Percentiles rank a stretch among this genome's conserved stretches.
Evolutionary conservation across 2,888 invertebrate species (phyloP).

Genomic region (Plebejus melissa): DNA sequence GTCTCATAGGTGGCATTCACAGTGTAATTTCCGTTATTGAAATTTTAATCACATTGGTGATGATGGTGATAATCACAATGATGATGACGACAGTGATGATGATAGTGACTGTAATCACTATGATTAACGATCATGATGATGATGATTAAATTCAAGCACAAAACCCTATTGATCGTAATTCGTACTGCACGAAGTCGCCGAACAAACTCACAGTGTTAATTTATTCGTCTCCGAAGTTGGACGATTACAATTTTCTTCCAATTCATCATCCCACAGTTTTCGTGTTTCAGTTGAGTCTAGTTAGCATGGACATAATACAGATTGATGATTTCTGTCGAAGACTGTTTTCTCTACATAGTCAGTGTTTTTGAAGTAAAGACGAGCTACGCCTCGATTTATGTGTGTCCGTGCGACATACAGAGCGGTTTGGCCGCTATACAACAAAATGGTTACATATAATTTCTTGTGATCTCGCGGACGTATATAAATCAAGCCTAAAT

Average conservation of each 20-base stretch:
- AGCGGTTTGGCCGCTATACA: too few species aligned
- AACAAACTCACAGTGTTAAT: conserved; percentile 29
- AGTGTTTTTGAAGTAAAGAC: too few species aligned
- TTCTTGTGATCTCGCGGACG: too few species aligned
- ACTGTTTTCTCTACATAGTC: neutral
- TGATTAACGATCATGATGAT: neutral
- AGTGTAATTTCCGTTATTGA: too few species aligned
- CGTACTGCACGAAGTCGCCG: neutral
- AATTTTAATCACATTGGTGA: neutral
- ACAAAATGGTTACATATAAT: too few species aligned
- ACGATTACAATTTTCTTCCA: conserved; percentile 20
- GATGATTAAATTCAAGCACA: neutral
- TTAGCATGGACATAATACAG: neutral
- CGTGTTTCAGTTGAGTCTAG: neutral
- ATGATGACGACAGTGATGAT: neutral
- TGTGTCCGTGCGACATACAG: too few species aligned
- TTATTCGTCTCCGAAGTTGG: neutral
- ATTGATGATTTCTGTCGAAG: neutral
- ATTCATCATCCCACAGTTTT: conserved; percentile 1
- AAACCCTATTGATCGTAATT: neutral
- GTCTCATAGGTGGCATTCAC: too few species aligned
- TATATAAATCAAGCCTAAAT: too few species aligned
- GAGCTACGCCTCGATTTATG: too few species aligned
- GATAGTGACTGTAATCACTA: neutral
- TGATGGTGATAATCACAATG: neutral